These are phyloP conservation scores for Cheiracanthium punctorium DNA, from an alignment of 2,888 invertebrate genomes.

Conservation along the genomic window DNA sequence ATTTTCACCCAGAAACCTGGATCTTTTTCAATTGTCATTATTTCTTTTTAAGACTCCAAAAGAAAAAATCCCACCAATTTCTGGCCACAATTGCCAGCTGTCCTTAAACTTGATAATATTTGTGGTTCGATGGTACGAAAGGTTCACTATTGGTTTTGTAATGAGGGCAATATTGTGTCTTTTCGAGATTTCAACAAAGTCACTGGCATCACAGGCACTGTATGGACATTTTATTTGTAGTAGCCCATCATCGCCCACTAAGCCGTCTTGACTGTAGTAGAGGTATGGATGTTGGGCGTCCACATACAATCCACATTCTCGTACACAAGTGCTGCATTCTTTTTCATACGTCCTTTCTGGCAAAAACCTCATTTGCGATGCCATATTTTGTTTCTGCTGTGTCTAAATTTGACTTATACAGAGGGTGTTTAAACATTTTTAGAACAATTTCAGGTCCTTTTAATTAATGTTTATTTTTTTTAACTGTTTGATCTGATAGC, in stretches of 20 bases:
- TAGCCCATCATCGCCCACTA: conserved; percentile 13
- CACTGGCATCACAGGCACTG: no score
- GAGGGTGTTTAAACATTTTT: no score
- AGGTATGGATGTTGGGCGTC: background rate
- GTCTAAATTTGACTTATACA: background rate
- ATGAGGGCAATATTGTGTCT: no score
- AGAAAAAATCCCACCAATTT: background rate
- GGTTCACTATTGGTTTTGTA: no score
- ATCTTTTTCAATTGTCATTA: background rate
- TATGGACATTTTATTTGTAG: conserved; percentile 20
- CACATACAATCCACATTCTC: background rate
- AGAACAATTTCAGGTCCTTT: no score
- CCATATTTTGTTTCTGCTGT: background rate
- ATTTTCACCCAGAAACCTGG: background rate
- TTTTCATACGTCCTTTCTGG: background rate
- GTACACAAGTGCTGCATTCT: background rate
- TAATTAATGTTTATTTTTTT: no score
- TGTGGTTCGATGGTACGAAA: background rate
- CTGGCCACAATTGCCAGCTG: background rate
- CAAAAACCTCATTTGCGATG: background rate
- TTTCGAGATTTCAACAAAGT: no score
- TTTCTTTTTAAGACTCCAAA: background rate
- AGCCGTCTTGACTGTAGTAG: conserved; percentile 26
- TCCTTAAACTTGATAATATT: background rate
- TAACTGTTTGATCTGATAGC: no score